Base-by-base conservation (phyloP, 2,797 vertebrate species). In the Brotula barbata region DNA sequence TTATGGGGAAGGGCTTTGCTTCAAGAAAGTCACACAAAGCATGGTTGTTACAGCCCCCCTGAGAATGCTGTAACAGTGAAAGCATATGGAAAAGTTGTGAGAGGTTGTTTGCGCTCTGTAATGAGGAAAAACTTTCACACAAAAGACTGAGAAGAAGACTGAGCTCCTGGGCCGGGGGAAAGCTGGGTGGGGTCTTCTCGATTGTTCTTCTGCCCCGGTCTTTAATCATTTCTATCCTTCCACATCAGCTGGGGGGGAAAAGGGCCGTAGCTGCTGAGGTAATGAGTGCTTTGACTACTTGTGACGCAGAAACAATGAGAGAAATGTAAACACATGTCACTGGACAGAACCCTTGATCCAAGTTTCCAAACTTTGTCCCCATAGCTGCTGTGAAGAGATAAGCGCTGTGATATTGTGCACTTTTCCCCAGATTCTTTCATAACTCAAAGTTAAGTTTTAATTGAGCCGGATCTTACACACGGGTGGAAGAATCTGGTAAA, bases 321-420 rank as follows among this genome's bases (percentile, higher is more conserved):
- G 64, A 88, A 85, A 89, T 86, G 84, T 89, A 87, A 91, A 90
- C 85, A 89, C 34, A 36, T 36, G 65, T 57, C 76, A 33, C 52
- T 14, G 48, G 66, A 77, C 57, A 12, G 40, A 71, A 58, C 45
- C 56, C 79, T 85, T 77, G 53, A 82, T 83, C 80, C 78, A 75
- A 79, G 64, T 86, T 84, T 87, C 78, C 83, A 73, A 75, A 72
- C 78, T 82, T 72, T 64, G 75, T 57, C 57, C 49, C 50, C 6
- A 45, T 46, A 52, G 66, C 77, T 80, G 74, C 57, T 46, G 68
- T 10, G 54, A 47, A 20, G 62, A 78, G 78, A 87, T 85, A 84
- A 82, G 65, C 70, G 51, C 62, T 50, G 23, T 21, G 50, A 78
- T 70, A 71, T 61, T 52, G 39, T 19, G 17, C 20, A 15, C 15